phyloP scores from a whole-genome alignment of 2,888 invertebrate species.

The Cryptocephalus moraei region DNA sequence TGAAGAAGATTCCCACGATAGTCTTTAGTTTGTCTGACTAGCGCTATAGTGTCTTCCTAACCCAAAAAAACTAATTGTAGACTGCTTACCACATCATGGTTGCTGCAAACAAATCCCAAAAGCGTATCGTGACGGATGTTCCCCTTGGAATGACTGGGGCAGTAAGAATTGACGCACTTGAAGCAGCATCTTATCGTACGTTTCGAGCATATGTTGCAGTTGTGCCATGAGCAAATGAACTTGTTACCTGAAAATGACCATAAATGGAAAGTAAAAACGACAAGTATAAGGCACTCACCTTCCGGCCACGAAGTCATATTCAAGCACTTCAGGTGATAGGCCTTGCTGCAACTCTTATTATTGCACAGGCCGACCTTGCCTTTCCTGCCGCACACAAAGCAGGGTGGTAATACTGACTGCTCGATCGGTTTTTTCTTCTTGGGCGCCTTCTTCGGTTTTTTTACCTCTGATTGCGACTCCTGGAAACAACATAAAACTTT shows the following conservation, averaged over 20 bases:
- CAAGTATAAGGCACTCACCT: constrained; percentile 18
- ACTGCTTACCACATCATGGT: constrained; percentile 28
- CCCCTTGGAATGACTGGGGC: constrained; percentile 34
- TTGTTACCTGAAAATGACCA: constrained; percentile 21
- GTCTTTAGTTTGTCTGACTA: too few species aligned
- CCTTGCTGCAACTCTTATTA: constrained; percentile 33
- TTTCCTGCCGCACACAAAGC: constrained; percentile 31
- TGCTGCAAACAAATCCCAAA: constrained; percentile 29
- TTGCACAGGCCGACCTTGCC: constrained; percentile 26
- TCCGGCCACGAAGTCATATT: constrained; percentile 28
- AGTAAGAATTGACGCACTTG: constrained; percentile 35
- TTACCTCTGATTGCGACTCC: constrained; percentile 6
- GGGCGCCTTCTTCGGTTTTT: constrained; percentile 19
- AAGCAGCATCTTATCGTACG: constrained; percentile 34
- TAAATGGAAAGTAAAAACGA: background rate
- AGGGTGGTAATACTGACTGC: constrained; percentile 17
- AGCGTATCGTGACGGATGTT: constrained; percentile 30
- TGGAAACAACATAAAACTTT: constrained; percentile 1
- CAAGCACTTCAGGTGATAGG: constrained; percentile 33
- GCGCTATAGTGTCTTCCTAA: too few species aligned
- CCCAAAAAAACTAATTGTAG: too few species aligned
- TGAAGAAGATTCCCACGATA: too few species aligned
- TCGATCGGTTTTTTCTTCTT: constrained; percentile 18
- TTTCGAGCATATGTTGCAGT: constrained; percentile 34
- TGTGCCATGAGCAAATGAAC: constrained; percentile 36